A percentile compares a stretch with the other conserved stretches of the same genome.
These are phyloP conservation scores for Panthera uncia DNA, from an alignment of 2,113 vertebrate species.

Conservation along the genomic window DNA sequence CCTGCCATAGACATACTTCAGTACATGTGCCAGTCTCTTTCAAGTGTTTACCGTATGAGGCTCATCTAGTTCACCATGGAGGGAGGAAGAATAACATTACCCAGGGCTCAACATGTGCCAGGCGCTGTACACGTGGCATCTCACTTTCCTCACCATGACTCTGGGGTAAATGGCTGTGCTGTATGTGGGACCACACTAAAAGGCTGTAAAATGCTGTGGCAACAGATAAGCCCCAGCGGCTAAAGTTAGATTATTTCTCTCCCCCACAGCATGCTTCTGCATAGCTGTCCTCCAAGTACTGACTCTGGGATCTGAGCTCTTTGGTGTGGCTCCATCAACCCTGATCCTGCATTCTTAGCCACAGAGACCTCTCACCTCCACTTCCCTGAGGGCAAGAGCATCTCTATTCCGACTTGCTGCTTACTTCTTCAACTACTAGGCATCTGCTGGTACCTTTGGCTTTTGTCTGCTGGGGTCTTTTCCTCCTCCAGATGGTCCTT, in stretches of 20 bases:
- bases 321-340: not conserved
- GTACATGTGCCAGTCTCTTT: not conserved
- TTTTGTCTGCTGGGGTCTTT: not conserved
- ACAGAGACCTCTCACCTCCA: not conserved
- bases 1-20: not conserved
- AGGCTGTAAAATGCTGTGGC: not conserved
- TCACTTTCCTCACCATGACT: not conserved
- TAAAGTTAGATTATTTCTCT: too few species aligned
- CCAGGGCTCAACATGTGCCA: too few species aligned
- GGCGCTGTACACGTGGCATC: not conserved
- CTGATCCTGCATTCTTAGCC: not conserved
- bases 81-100: not conserved
- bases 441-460: not conserved
- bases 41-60: fast-evolving
- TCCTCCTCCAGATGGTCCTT: not conserved
- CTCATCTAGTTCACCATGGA: not conserved
- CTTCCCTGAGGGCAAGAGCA: not conserved
- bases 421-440: not conserved
- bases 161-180: not conserved
- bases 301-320: not conserved
- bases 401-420: not conserved
- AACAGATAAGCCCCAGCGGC: not conserved
- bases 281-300: not conserved
- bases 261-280: not conserved
- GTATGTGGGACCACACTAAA: not conserved